A percentile compares a stretch with the other conserved stretches of the same genome.
phyloP scores from a whole-genome alignment of 1,140 invertebrate species.

The Harpegnathos saltator region DNA sequence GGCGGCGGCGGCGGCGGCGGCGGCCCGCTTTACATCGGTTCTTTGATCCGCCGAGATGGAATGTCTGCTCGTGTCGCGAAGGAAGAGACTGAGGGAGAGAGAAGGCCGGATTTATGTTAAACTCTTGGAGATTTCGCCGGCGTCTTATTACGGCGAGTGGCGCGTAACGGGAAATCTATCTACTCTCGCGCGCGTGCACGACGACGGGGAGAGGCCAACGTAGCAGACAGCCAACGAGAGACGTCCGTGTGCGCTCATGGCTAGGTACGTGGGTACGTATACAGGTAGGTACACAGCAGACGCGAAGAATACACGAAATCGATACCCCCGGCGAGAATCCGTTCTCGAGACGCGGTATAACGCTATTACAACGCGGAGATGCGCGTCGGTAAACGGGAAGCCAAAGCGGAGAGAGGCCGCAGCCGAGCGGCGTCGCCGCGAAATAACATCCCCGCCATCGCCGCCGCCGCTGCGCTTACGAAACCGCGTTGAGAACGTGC shows the following conservation, averaged over 20 bases:
- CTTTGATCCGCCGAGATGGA: slow-evolving; percentile 6
- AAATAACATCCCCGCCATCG: too few relatives aligned
- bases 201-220: background rate
- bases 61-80: slow-evolving; percentile 7
- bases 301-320: slow-evolving; percentile 20
- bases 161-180: background rate
- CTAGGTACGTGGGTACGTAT: too few relatives aligned
- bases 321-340: background rate
- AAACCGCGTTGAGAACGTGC: background rate
- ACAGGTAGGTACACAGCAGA: background rate
- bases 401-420: background rate
- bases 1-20: background rate
- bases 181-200: background rate
- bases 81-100: too few relatives aligned
- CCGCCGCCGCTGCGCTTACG: background rate
- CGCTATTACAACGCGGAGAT: background rate
- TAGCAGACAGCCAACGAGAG: too few relatives aligned
- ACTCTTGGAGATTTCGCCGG: background rate
- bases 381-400: slow-evolving; percentile 15
- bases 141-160: slow-evolving; percentile 8
- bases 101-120: slow-evolving; percentile 12
- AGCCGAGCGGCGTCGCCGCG: background rate
- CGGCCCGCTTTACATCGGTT: background rate
- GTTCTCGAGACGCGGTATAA: slow-evolving; percentile 6
- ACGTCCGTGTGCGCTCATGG: too few relatives aligned